Conservation (phyloP, 2,888 invertebrate genomes). For the Scaptomyza cyrtandrae region DNA sequence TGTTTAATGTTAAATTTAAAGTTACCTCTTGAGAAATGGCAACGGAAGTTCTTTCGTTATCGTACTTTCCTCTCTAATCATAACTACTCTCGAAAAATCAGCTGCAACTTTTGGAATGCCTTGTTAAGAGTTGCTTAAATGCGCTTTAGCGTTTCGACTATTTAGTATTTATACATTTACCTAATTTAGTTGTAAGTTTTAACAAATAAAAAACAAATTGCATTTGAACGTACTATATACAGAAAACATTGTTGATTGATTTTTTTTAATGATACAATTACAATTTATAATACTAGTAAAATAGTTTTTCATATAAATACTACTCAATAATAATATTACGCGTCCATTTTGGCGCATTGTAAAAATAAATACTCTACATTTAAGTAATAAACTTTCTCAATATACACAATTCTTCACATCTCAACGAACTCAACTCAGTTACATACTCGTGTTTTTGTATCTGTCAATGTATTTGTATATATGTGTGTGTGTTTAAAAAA, state of each 20-base stretch:
- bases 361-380: conserved; percentile 55
- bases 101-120: conserved; percentile 65
- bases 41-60: conserved; percentile 29
- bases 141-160: conserved; percentile 47
- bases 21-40: conserved; percentile 40
- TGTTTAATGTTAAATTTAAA: conserved; percentile 55
- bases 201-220: conserved; percentile 81
- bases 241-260: conserved; percentile 40
- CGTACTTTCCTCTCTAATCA: conserved; percentile 36
- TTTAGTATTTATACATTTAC: conserved; percentile 55
- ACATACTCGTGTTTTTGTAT: conserved; percentile 63
- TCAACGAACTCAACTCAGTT: conserved; percentile 49
- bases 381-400: conserved; percentile 39
- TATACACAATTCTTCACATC: conserved; percentile 42
- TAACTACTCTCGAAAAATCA: conserved; percentile 38
- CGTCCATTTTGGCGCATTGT: conserved; percentile 56
- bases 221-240: conserved; percentile 79
- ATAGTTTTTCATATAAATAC: conserved; percentile 64
- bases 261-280: conserved; percentile 45
- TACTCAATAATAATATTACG: conserved; percentile 40
- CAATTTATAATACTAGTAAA: conserved; percentile 48
- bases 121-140: conserved; percentile 50
- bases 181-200: conserved; percentile 67
- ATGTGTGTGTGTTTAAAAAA: conserved; percentile 57
- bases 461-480: conserved; percentile 80